phyloP scores from a whole-genome alignment of 2,888 invertebrate genomes.

The Gymnocheta viridis region DNA sequence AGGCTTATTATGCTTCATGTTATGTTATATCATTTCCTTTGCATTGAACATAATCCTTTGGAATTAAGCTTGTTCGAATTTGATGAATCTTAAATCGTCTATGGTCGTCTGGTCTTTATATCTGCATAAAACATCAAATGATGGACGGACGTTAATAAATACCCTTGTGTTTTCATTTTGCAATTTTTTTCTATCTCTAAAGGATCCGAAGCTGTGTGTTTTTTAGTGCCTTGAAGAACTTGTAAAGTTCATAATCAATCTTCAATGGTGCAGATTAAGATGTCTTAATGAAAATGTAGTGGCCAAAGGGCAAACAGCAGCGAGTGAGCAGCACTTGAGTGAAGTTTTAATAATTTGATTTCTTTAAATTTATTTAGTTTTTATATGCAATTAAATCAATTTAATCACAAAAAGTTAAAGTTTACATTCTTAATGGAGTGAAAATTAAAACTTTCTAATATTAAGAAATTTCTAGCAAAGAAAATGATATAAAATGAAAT shows the following conservation, averaged over 20 bases:
- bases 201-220: slow-evolving; percentile 20
- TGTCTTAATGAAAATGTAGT: background rate
- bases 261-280: slow-evolving; percentile 2
- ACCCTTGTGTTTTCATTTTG: background rate
- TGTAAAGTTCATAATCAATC: slow-evolving; percentile 60
- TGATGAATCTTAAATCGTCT: slow-evolving; percentile 62
- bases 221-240: slow-evolving; percentile 30
- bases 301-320: background rate
- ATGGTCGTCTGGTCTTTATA: slow-evolving; percentile 32
- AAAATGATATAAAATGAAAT: background rate
- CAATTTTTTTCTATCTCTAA: background rate
- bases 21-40: slow-evolving; percentile 44
- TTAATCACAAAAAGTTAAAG: slow-evolving; percentile 39
- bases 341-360: slow-evolving; percentile 16
- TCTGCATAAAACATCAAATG: slow-evolving; percentile 47
- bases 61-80: slow-evolving; percentile 63
- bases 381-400: slow-evolving; percentile 28
- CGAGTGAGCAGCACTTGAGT: background rate
- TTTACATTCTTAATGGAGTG: slow-evolving; percentile 10
- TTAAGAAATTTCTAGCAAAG: background rate
- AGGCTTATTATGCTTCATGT: slow-evolving; percentile 30
- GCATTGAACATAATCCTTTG: slow-evolving; percentile 59
- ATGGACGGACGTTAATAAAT: slow-evolving; percentile 1
- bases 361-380: slow-evolving; percentile 11
- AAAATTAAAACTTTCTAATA: background rate